These are phyloP conservation scores for Myotis davidii DNA, from an alignment of 2,113 vertebrate species.

Conservation along the genomic window DNA sequence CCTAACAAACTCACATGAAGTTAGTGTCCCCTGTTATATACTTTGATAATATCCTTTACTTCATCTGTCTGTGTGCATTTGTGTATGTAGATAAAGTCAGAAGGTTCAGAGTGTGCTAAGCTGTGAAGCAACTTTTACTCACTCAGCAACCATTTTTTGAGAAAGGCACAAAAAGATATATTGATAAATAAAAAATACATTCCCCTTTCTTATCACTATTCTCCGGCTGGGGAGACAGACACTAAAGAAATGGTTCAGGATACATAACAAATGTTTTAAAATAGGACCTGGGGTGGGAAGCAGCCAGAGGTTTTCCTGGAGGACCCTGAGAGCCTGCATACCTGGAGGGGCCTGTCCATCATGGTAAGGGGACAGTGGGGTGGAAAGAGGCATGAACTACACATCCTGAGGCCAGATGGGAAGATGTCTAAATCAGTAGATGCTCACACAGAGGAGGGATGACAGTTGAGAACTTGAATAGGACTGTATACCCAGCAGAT, in stretches of 20 bases:
- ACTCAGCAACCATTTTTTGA: neutral
- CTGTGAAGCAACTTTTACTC: neutral
- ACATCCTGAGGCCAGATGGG: neutral
- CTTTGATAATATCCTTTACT: neutral
- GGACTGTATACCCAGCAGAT: neutral
- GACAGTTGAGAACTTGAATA: neutral
- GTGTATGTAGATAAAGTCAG: neutral
- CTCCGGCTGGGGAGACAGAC: neutral
- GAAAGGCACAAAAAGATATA: neutral
- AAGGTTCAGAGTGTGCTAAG: neutral
- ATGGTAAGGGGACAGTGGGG: neutral
- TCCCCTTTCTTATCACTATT: neutral
- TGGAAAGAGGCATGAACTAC: neutral
- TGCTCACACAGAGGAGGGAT: neutral
- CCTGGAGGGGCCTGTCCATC: neutral
- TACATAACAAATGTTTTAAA: neutral
- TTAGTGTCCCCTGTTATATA: neutral
- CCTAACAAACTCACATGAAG: neutral
- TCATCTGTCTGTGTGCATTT: neutral
- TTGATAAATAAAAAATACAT: neutral
- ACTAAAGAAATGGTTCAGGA: conserved; percentile 19
- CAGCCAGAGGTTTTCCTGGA: neutral
- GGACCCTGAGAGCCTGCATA: neutral
- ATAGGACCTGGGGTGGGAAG: neutral
- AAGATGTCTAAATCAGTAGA: neutral